phyloP scores from a whole-genome alignment of 2,113 vertebrate genomes.

The Fregetta grallaria region DNA sequence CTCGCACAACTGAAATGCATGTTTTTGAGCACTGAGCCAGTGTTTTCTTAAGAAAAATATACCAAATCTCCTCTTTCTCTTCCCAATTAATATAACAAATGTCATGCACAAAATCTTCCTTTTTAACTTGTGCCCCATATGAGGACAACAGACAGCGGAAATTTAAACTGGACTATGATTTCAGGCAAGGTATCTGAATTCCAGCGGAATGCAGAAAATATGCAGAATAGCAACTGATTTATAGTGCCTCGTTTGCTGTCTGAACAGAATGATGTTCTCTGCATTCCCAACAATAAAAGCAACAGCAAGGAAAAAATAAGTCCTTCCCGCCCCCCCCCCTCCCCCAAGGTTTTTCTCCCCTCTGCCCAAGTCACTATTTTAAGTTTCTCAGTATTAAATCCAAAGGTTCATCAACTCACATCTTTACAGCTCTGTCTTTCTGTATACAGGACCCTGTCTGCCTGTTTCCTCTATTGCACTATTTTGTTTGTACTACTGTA shows the following conservation, averaged over 20 bases:
- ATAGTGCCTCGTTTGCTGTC: conserved; percentile 26
- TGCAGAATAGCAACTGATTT: conserved; percentile 51
- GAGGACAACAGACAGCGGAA: background rate
- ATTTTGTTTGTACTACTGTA: conserved; percentile 98
- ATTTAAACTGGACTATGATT: background rate
- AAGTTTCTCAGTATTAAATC: conserved; percentile 74
- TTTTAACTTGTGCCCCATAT: background rate
- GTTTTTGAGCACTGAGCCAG: conserved; percentile 30
- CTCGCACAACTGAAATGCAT: background rate
- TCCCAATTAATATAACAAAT: conserved; percentile 19
- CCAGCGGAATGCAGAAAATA: conserved; percentile 41
- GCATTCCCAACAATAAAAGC: conserved; percentile 44
- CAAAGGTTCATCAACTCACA: conserved; percentile 81
- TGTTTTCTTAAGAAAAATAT: conserved; percentile 25
- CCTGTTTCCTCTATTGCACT: conserved; percentile 94
- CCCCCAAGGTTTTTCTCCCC: background rate
- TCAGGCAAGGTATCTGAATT: conserved; percentile 41
- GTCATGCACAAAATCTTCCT: background rate
- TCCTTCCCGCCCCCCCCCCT: too few relatives aligned
- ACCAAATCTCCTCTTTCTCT: conserved; percentile 25
- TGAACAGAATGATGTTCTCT: conserved; percentile 37
- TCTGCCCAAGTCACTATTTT: conserved; percentile 55
- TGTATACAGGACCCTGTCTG: conserved; percentile 92
- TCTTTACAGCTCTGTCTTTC: conserved; percentile 85
- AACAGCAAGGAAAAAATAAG: conserved; percentile 39